Conservation (phyloP, 2,888 invertebrate species). For the Rhingia campestris region DNA sequence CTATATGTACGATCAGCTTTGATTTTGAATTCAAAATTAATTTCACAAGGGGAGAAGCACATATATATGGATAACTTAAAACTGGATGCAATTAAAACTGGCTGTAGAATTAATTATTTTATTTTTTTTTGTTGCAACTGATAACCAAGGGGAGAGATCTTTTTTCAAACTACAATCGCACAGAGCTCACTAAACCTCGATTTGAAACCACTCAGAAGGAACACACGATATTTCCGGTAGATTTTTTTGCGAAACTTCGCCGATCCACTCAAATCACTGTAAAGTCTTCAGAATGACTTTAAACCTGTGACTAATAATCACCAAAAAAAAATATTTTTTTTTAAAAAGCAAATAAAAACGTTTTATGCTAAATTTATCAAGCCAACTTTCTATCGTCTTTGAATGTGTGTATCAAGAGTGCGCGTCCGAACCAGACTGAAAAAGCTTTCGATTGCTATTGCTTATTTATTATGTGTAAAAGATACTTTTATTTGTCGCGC, state of each 20-base stretch:
- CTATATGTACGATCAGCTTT: constrained; percentile 34
- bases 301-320: too few species aligned
- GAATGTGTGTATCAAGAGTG: constrained; percentile 52
- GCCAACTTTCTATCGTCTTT: constrained; percentile 48
- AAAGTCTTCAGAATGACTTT: too few species aligned
- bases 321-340: too few species aligned
- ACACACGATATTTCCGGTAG: too few species aligned
- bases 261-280: too few species aligned
- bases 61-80: background rate
- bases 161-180: background rate
- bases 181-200: constrained; percentile 6
- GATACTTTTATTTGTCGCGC: constrained; percentile 31
- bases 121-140: constrained; percentile 6
- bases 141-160: background rate
- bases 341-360: constrained; percentile 18
- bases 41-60: background rate
- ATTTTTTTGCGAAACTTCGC: too few species aligned
- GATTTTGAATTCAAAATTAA: constrained; percentile 32
- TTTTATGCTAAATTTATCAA: constrained; percentile 35
- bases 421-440: constrained; percentile 70
- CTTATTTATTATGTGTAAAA: constrained; percentile 62
- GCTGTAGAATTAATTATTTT: constrained; percentile 10
- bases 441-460: constrained; percentile 55
- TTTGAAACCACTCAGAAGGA: background rate
- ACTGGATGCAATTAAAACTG: background rate